Evolutionary conservation across 2,113 vertebrate species (phyloP), one percentile per base, ranked within the genome.

Genomic region (Halcyon malimbica): DNA sequence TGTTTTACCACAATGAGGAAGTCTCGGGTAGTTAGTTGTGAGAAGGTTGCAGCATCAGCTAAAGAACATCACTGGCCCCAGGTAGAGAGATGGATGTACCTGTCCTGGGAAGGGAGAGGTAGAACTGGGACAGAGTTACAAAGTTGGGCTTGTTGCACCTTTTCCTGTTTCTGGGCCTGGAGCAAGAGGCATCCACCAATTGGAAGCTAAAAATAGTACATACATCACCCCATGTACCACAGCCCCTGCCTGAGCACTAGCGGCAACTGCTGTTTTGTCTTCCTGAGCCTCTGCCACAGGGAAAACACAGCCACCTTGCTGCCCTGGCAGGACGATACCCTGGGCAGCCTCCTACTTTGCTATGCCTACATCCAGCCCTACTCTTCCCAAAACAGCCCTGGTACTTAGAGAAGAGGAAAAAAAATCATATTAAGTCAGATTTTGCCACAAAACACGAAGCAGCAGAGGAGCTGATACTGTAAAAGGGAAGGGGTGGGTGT

Each of bases 401-500:
- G n/a, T 76, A 46, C 71, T 89, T 78, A 70, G 53, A 63, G n/a
- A 83, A 46, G 29, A 63, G 50, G 44, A 18, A 25, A 5, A 85
- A 79, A 39, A 53, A 31, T 10, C 46, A 75, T 14, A 64, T 11
- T 37, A 80, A 64, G 12, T 35, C 88, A 93, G 67, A 44, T 33
- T 70, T 59, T 74, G 37, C 51, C 39, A 60, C 65, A 82, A 80
- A 90, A 60, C 57, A 74, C 0, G 7, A 75, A 92, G 51, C 69
- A 91, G 74, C n/a, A 93, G 35, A 63, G 44, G 60, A 87, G 80
- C 73, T 89, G 80, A 41, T 54, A 37, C 48, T 82, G 88, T 77
- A 75, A 81, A 82, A 75, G 88, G 79, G 90, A 84, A 96, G 57
- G 86, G 86, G 74, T 83, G 74, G 51, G 51, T 87, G 83, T n/a